Percentiles rank a stretch among this genome's conserved stretches.
Conservation (phyloP, 2,797 vertebrate genomes). For the Tangara arthus region DNA sequence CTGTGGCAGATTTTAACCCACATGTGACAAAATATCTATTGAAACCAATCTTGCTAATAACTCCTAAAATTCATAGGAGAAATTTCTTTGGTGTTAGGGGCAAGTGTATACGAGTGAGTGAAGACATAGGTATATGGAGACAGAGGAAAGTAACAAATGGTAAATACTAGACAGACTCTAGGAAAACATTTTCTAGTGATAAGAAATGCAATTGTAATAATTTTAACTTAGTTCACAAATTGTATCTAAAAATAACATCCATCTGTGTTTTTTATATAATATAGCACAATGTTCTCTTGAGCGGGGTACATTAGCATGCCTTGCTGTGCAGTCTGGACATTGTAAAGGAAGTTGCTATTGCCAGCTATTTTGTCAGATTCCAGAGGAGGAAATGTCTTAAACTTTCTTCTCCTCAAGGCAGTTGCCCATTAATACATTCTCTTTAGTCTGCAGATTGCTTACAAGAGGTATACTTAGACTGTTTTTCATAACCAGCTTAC, state of each 20-base stretch:
- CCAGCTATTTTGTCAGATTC: background rate
- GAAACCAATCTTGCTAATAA: background rate
- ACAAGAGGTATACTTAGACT: background rate
- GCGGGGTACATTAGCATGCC: background rate
- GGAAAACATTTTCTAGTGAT: background rate
- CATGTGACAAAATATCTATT: background rate
- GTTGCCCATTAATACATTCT: background rate
- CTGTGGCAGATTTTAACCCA: background rate
- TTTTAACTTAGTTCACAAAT: background rate
- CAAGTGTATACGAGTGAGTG: background rate
- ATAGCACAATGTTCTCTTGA: background rate
- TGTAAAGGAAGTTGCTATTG: background rate
- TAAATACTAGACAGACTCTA: background rate
- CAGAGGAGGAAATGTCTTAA: background rate
- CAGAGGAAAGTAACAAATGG: background rate
- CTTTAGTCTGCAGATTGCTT: background rate
- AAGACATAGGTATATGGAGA: background rate
- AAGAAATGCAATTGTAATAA: background rate
- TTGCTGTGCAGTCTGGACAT: background rate
- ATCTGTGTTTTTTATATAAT: rapidly evolving
- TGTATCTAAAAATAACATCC: background rate
- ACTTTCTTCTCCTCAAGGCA: background rate
- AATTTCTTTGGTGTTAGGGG: background rate
- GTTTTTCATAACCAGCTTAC: background rate
- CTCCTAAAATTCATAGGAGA: background rate